A percentile compares a stretch with the other conserved stretches of the same genome.
phyloP scores from a whole-genome alignment of 2,888 invertebrate species.

The Drosophila monieri region DNA sequence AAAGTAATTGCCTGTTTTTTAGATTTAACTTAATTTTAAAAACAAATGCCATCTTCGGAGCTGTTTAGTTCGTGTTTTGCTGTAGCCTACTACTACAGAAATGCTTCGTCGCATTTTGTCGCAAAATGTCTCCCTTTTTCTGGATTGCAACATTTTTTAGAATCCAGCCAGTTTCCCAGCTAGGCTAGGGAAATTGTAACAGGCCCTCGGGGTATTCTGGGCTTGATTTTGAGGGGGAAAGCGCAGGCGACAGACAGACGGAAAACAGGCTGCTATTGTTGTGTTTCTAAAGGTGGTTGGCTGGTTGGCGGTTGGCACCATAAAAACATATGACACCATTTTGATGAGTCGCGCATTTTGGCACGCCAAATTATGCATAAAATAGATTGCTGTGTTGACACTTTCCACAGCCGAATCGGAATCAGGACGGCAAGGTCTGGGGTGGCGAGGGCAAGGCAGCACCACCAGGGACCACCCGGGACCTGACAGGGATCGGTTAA shows the following conservation, averaged over 20 bases:
- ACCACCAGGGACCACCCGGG: background rate
- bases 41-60: no score
- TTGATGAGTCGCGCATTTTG: conserved; percentile 52
- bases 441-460: background rate
- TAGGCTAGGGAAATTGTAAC: background rate
- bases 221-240: conserved; percentile 6
- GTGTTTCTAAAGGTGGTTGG: background rate
- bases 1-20: no score
- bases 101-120: no score
- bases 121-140: no score
- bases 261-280: conserved; percentile 1
- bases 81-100: no score
- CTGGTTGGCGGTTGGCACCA: conserved; percentile 26
- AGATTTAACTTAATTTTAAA: background rate
- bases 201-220: background rate
- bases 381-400: conserved; percentile 65
- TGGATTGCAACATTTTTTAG: background rate
- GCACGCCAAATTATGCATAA: conserved; percentile 63
- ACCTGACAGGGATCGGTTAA: conserved; percentile 5
- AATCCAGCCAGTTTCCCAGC: background rate
- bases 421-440: background rate
- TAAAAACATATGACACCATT: conserved; percentile 74
- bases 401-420: conserved; percentile 27
- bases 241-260: conserved; percentile 11
- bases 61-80: no score